Evolutionary conservation across 1,140 invertebrate species (phyloP), one percentile per base, ranked within the genome.

Genomic region (Pentalonia nigronervosa): DNA sequence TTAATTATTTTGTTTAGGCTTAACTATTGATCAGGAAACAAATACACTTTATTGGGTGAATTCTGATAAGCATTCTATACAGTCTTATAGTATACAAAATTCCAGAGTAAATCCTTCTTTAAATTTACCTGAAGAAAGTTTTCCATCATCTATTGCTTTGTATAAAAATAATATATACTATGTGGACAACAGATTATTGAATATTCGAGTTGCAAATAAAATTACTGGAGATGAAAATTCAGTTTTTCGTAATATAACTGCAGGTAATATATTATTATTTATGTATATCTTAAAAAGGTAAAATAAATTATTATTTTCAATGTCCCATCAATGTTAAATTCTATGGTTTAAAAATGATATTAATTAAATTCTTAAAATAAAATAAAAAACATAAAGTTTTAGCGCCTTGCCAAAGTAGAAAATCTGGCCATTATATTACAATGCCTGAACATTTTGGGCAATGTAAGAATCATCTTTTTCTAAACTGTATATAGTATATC

Each of bases 41-140:
- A 94, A 96, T 53, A 95, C 96, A 21, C 94, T 98, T 56, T 98
- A 98, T 95, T 98, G 97, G 96, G 96, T 97, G 1, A 97, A 96
- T 94, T 94, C 95, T 11, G 96, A 95, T 36, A 95, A 96, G 17
- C 95, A 95, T n/a, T 95, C 95, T n/a, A 96, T 98, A 93, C 96
- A 97, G 94, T 97, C 96, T 94, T 96, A 96, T 94, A 96, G 97
- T 94, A 95, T 98, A 7, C 94, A 94, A 4, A 95, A 94, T 0
- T 95, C 95, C 45, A 95, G 95, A 93, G 94, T 96, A 0, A 94
- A 94, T 9, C 95, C 95, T 41, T 94, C 97, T 36, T 95, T 93
- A 94, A 95, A 81, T 47, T 87, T 95, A 93, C 94, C 94, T 56
- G 94, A 94, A 93, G 93, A 90, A 76, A 94, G 88, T 94, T 94